Conservation (phyloP, 1,140 invertebrate species). For the Sitophilus oryzae region DNA sequence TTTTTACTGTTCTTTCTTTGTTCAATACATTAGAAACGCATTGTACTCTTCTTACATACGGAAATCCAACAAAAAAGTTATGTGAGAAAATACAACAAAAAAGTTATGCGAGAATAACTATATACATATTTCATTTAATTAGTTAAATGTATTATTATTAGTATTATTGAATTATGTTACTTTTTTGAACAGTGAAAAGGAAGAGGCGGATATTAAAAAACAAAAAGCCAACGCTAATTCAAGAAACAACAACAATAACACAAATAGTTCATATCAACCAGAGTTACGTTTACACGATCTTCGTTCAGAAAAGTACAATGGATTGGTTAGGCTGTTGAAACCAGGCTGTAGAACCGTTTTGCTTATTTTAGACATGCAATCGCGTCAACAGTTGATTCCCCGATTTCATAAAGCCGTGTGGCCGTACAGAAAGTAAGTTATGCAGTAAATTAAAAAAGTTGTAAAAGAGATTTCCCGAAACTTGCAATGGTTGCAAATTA, state of each 20-base stretch:
- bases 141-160: too few species aligned
- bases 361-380: constrained; percentile 82
- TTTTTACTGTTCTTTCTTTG: too few species aligned
- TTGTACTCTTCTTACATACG: too few species aligned
- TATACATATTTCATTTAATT: too few species aligned
- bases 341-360: constrained; percentile 93
- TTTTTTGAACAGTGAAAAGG: constrained; percentile 54
- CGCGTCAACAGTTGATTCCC: constrained; percentile 76
- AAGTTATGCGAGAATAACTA: too few species aligned
- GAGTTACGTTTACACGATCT: constrained; percentile 86
- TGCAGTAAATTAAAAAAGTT: too few species aligned
- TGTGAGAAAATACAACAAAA: too few species aligned
- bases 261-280: constrained; percentile 45
- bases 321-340: constrained; percentile 85
- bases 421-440: constrained; percentile 90
- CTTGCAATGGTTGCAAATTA: too few species aligned
- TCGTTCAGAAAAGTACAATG: constrained; percentile 91
- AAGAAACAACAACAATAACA: constrained; percentile 46
- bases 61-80: too few species aligned
- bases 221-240: constrained; percentile 48
- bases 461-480: too few species aligned
- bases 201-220: constrained; percentile 71
- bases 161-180: background rate
- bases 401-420: constrained; percentile 90
- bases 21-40: too few species aligned